Conservation (phyloP, 2,113 vertebrate genomes). For the Oenanthe melanoleuca region DNA sequence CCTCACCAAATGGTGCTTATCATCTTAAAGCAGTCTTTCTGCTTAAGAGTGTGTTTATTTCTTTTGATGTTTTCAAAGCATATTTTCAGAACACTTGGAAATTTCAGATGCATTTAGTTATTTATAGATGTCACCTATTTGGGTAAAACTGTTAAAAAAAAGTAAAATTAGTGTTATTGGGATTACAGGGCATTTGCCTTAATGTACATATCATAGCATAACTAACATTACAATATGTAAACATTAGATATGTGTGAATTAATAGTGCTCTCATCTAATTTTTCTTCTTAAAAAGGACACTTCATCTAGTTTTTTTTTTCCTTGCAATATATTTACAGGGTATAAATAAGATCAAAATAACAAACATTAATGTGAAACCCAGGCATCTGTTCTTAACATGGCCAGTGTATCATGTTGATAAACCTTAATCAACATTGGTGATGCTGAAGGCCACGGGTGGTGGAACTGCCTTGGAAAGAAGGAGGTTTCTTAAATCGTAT, state of each 20-base stretch:
- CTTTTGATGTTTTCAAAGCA: not conserved
- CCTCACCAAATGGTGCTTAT: not conserved
- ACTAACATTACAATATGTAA: not conserved
- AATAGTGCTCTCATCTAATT: not conserved
- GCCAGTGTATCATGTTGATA: accelerated
- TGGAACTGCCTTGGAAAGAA: not conserved
- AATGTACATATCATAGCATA: not conserved
- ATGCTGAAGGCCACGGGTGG: not conserved
- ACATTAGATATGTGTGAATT: not conserved
- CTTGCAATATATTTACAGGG: not conserved
- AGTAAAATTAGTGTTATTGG: not conserved
- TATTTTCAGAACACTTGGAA: not conserved
- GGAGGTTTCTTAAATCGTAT: not conserved
- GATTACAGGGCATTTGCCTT: not conserved
- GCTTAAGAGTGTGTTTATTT: not conserved
- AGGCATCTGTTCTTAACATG: not conserved
- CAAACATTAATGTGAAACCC: not conserved
- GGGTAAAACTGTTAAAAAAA: not conserved
- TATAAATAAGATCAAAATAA: not conserved
- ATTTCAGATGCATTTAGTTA: not conserved
- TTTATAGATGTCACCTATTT: not conserved
- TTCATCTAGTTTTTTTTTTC: not conserved
- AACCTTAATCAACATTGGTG: not conserved
- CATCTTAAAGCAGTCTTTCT: not conserved
- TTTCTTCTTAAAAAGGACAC: not conserved